These are phyloP conservation scores for Dendrolimus kikuchii DNA, from an alignment of 1,140 invertebrate genomes.

Conservation along the genomic window DNA sequence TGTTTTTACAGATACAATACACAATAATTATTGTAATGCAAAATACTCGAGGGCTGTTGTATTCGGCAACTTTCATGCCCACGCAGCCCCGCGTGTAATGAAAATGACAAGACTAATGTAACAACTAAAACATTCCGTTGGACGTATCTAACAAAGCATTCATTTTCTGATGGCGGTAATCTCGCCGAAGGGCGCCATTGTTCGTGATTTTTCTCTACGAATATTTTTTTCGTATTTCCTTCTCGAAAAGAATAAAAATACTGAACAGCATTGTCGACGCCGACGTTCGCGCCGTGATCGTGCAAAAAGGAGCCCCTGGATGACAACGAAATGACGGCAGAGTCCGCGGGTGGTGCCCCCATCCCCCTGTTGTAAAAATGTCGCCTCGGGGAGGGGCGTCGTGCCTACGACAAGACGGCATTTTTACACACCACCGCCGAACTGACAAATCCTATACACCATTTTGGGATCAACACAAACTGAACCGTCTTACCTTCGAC, in stretches of 20 bases:
- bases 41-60: constrained; percentile 11
- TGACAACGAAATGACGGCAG: constrained; percentile 69
- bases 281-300: constrained; percentile 55
- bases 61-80: constrained; percentile 49
- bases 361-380: constrained; percentile 54
- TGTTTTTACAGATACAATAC: too few relatives aligned
- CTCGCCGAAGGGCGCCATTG: constrained; percentile 66
- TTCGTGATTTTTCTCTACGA: constrained; percentile 58
- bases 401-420: constrained; percentile 65
- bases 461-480: constrained; percentile 18
- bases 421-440: constrained; percentile 53
- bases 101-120: constrained; percentile 67
- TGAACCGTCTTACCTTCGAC: constrained; percentile 18
- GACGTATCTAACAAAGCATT: constrained; percentile 67
- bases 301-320: constrained; percentile 63
- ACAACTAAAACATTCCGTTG: constrained; percentile 59
- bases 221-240: constrained; percentile 62
- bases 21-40: constrained; percentile 6
- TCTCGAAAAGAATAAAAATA: constrained; percentile 65
- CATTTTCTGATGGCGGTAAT: constrained; percentile 70
- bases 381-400: constrained; percentile 46
- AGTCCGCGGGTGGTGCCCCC: constrained; percentile 48
- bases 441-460: constrained; percentile 42
- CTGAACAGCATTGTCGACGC: constrained; percentile 68
- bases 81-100: constrained; percentile 43